Percentiles rank a stretch among this genome's conserved stretches.
These are phyloP conservation scores for Rotaria macrura DNA, from an alignment of 2,888 invertebrate genomes.

Conservation along the genomic window DNA sequence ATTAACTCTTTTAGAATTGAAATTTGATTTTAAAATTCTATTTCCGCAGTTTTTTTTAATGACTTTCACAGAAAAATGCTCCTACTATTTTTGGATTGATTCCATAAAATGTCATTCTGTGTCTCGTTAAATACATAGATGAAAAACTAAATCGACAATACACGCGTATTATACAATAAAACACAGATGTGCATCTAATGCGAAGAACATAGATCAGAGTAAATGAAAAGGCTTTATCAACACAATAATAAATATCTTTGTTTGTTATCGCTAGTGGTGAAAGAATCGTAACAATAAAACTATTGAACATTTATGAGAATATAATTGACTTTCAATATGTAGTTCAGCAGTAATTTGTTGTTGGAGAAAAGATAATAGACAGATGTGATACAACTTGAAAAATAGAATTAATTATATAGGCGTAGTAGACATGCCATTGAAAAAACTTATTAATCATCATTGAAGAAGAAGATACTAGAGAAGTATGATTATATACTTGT, in stretches of 20 bases:
- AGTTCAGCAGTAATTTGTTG: background rate
- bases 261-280: background rate
- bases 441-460: no score
- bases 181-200: background rate
- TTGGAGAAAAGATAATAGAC: background rate
- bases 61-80: no score
- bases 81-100: no score
- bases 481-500: no score
- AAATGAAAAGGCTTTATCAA: background rate
- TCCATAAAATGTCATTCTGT: no score
- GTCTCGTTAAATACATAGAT: no score
- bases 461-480: no score
- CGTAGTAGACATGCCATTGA: no score
- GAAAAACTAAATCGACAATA: no score
- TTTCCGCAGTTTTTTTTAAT: no score
- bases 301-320: background rate
- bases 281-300: background rate
- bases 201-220: background rate
- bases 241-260: background rate
- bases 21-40: no score
- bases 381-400: background rate
- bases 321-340: background rate
- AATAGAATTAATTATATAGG: background rate
- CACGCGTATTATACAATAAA: background rate
- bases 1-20: no score